Evolutionary conservation across 1,140 invertebrate species (phyloP).

Genomic region (Popillia japonica): DNA sequence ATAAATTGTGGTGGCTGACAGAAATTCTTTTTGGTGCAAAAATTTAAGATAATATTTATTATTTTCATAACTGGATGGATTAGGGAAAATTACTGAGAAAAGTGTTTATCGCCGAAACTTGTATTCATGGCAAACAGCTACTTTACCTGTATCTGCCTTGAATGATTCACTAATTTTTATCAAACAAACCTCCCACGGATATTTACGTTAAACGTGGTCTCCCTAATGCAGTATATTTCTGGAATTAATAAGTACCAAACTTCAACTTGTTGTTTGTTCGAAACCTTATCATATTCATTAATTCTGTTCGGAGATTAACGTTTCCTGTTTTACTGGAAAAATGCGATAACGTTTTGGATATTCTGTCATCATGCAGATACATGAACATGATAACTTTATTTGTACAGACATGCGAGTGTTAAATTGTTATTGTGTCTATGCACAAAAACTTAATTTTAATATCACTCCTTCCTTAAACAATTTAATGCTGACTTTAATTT

Average conservation of each 20-base stretch:
- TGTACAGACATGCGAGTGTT: not conserved
- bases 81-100: too few species aligned
- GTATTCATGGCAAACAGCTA: too few species aligned
- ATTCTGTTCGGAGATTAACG: slow-evolving; percentile 19
- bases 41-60: not conserved
- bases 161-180: too few species aligned
- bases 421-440: not conserved
- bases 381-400: not conserved
- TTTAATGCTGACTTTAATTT: not conserved
- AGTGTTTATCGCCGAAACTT: too few species aligned
- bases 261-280: slow-evolving; percentile 28
- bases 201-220: too few species aligned
- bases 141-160: too few species aligned
- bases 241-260: not conserved
- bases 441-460: not conserved
- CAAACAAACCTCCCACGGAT: too few species aligned
- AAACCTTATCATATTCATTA: slow-evolving; percentile 15
- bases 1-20: not conserved
- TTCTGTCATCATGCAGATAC: not conserved
- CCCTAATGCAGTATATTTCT: slow-evolving; percentile 5
- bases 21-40: not conserved
- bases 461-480: not conserved
- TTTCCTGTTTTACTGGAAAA: slow-evolving; percentile 35
- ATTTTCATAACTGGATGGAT: too few species aligned
- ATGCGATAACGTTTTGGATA: slow-evolving; percentile 15